Evolutionary conservation across 1,140 invertebrate genomes (phyloP), one percentile per base, ranked within the genome.

Genomic region (Eueides isabella): DNA sequence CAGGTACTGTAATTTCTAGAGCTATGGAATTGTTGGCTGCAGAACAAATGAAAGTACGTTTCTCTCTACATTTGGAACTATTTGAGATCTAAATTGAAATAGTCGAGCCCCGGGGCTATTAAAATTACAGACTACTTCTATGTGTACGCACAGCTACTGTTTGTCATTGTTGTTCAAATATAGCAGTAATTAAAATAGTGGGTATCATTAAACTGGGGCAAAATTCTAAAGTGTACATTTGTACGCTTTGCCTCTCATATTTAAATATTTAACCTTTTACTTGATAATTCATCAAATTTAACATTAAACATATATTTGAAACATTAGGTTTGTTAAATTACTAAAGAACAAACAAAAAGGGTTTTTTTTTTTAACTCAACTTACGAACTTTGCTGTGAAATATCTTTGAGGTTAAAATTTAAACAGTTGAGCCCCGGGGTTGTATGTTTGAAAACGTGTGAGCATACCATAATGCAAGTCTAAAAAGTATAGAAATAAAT

Each of bases 1-100:
- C 48, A 48, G 7, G 33, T 67, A 67, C 33, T 44, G 11, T 44
- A 12, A n/a, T 44, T 55, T 28, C 28, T 67, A 48, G 26, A 61
- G 23, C 63, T 71, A 44, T 6, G 65, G 26, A 35, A 66, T 66
- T 66, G 62, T 66, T 55, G 63, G 44, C 63, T 38, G 61, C 11
- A 72, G 30, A 48, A 55, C 63, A 38, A 66, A 61, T 35, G 44
- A 72, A 66, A 72, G 63, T 66, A 66, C 29, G 14, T 61, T 66
- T 67, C 41, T 30, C 33, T 70, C 68, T 61, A 69, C 55, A 61
- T 69, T 70, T 28, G 26, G 55, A 63, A 38, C 61, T 70, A 70
- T 70, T 70, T 70, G 61, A 26, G 61, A 33, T 61, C 44, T 30
- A 68, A 30, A 68, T 68, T 68, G 67, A 44, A 68, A 26, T n/a